These are phyloP conservation scores for Merodon equestris DNA, from an alignment of 2,888 invertebrate species.

Conservation along the genomic window DNA sequence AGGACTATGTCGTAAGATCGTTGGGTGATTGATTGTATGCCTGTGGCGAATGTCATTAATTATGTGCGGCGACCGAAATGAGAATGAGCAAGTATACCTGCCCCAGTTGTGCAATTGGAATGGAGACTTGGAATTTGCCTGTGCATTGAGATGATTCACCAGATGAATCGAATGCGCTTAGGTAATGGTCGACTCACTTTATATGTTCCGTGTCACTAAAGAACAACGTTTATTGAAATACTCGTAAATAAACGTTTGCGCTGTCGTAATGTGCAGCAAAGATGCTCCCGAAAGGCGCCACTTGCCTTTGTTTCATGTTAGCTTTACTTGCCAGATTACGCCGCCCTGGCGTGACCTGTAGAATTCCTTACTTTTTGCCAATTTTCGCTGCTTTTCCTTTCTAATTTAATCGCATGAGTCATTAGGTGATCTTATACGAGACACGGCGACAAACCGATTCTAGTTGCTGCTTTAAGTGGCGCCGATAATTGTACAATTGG, in stretches of 20 bases:
- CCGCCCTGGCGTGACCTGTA: constrained; percentile 46
- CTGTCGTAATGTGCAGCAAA: constrained; percentile 15
- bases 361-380: constrained; percentile 57
- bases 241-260: constrained; percentile 50
- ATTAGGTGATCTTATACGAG: constrained; percentile 51
- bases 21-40: too few relatives aligned
- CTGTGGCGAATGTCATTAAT: too few relatives aligned
- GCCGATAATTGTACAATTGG: constrained; percentile 48
- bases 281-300: constrained; percentile 40
- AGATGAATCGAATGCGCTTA: constrained; percentile 6
- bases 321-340: constrained; percentile 60
- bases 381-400: constrained; percentile 30
- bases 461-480: constrained; percentile 28
- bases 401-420: constrained; percentile 63
- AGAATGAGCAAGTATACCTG: too few relatives aligned
- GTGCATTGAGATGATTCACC: constrained; percentile 21
- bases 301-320: constrained; percentile 36
- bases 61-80: too few relatives aligned
- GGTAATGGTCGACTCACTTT: constrained; percentile 20
- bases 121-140: too few relatives aligned
- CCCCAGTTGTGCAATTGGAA: too few relatives aligned
- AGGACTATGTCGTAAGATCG: too few relatives aligned
- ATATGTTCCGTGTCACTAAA: too few relatives aligned
- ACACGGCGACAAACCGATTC: too few relatives aligned
- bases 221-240: background rate